Percentiles rank a stretch among this genome's conserved stretches.
Conservation (phyloP, 2,888 invertebrate species). For the Lasioglossum marginatum region DNA sequence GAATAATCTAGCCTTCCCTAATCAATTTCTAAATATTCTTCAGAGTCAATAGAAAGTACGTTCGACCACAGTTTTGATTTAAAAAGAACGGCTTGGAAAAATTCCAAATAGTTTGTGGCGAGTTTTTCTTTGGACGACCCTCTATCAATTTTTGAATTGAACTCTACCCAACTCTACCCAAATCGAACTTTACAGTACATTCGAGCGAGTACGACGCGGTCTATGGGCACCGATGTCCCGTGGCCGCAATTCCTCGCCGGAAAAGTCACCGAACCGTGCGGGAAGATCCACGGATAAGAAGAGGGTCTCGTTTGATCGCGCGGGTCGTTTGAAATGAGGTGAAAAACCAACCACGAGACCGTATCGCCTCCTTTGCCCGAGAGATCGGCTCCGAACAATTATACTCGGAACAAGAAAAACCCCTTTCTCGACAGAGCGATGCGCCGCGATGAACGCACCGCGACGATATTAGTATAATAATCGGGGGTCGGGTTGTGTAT, state of each 20-base stretch:
- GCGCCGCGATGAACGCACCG: constrained; percentile 54
- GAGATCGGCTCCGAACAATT: constrained; percentile 59
- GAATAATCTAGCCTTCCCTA: too few species aligned
- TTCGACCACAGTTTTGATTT: too few species aligned
- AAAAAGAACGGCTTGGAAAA: too few species aligned
- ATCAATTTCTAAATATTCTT: too few species aligned
- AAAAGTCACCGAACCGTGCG: constrained; percentile 45
- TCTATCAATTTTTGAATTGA: background rate
- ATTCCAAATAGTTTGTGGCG: too few species aligned
- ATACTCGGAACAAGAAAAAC: constrained; percentile 66
- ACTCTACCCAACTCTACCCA: background rate
- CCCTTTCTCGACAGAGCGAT: constrained; percentile 56
- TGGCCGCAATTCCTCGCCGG: constrained; percentile 21
- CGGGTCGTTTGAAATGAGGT: constrained; percentile 31
- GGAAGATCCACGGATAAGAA: constrained; percentile 64
- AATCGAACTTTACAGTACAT: background rate
- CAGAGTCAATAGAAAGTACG: too few species aligned
- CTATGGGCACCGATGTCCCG: background rate
- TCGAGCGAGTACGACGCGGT: background rate
- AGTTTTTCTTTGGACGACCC: too few species aligned
- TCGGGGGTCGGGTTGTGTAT: constrained; percentile 19
- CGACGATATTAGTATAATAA: constrained; percentile 69
- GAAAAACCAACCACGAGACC: constrained; percentile 47
- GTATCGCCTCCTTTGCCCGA: constrained; percentile 49
- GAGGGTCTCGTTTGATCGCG: constrained; percentile 34